These are phyloP conservation scores for Anhinga anhinga DNA, from an alignment of 2,113 vertebrate species.

Conservation along the genomic window DNA sequence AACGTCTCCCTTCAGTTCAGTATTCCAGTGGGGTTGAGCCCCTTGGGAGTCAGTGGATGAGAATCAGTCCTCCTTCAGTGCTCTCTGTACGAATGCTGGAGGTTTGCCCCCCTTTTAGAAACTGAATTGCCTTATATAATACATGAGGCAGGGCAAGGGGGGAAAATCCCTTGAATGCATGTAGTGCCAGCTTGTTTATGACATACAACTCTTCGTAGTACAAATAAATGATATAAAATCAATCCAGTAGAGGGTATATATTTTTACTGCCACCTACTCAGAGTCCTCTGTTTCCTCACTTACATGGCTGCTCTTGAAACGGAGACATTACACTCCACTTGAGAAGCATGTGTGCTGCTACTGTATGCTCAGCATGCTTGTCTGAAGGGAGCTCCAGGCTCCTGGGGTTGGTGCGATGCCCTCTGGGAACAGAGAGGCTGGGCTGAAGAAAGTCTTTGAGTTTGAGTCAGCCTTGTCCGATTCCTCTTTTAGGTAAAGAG, in stretches of 20 bases:
- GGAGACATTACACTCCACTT: background rate
- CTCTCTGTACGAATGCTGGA: background rate
- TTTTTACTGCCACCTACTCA: background rate
- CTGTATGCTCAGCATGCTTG: accelerated
- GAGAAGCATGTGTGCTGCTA: background rate
- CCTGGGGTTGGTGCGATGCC: background rate
- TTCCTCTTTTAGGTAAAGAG: conserved; percentile 86
- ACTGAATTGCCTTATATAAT: background rate
- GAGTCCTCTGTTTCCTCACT: background rate
- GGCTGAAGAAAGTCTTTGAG: background rate
- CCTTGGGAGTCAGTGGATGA: background rate
- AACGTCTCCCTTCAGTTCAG: background rate
- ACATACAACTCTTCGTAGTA: background rate
- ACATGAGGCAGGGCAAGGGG: background rate
- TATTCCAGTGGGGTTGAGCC: background rate
- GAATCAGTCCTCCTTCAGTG: background rate
- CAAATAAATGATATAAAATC: background rate
- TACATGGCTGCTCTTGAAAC: background rate
- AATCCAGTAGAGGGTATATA: background rate
- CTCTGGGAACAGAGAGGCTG: background rate
- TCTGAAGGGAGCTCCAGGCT: background rate
- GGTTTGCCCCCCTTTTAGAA: background rate
- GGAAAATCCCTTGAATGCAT: background rate
- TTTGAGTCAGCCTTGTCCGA: background rate
- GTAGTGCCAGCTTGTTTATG: background rate